Evolutionary conservation across 1,140 invertebrate species (phyloP).

Genomic region (Linepithema humile): DNA sequence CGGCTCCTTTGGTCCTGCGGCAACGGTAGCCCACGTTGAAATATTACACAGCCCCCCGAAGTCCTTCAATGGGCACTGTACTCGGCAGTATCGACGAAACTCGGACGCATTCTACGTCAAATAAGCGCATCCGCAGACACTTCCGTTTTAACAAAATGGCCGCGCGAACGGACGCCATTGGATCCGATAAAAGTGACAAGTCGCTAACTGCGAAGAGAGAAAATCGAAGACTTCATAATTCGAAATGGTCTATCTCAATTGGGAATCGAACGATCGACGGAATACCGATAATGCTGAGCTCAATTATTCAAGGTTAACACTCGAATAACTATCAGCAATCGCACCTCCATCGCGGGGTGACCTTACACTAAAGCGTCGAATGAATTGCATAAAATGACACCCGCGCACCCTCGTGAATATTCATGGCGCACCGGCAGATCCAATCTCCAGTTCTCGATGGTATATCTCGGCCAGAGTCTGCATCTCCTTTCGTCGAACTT

Average conservation of each 20-base stretch:
- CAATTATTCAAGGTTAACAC: slow-evolving; percentile 39
- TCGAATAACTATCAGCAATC: neutral
- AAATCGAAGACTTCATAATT: slow-evolving; percentile 7
- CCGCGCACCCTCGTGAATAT: slow-evolving; percentile 21
- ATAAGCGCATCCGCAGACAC: neutral
- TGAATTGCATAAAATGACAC: slow-evolving; percentile 31
- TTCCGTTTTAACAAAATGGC: slow-evolving; percentile 13
- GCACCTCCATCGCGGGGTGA: neutral
- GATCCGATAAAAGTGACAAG: neutral
- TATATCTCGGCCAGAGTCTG: neutral
- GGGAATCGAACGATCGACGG: neutral
- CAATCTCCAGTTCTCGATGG: slow-evolving; percentile 25
- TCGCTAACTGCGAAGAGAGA: neutral
- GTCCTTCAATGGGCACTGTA: neutral
- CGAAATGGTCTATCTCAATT: neutral
- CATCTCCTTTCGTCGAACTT: neutral
- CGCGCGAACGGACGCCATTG: neutral
- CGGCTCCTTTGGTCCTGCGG: slow-evolving; percentile 31
- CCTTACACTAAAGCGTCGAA: slow-evolving; percentile 10
- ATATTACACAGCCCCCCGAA: slow-evolving; percentile 12
- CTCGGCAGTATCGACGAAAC: slow-evolving; percentile 24
- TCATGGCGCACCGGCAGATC: slow-evolving; percentile 9
- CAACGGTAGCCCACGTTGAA: slow-evolving; percentile 7
- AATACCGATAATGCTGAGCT: neutral
- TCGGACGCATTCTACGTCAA: neutral